These are phyloP conservation scores for Lampropteryx suffumata DNA, from an alignment of 2,888 invertebrate species.

Conservation along the genomic window DNA sequence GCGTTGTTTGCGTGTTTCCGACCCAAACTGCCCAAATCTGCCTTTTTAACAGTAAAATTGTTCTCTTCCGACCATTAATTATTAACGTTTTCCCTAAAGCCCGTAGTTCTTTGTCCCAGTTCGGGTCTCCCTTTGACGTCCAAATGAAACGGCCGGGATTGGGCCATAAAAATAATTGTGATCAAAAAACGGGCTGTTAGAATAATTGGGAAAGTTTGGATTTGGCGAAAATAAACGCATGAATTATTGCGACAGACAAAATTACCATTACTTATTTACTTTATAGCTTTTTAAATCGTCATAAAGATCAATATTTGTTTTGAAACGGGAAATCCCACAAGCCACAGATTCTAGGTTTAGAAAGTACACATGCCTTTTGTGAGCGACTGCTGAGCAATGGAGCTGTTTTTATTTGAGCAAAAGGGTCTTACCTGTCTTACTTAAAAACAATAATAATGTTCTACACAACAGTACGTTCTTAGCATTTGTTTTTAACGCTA, in stretches of 20 bases:
- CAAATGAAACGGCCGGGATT: conserved; percentile 7
- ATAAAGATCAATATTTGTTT: too few species aligned
- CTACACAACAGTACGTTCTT: too few species aligned
- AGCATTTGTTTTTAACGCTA: too few species aligned
- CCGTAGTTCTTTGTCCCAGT: conserved; percentile 19
- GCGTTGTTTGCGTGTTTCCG: conserved; percentile 6
- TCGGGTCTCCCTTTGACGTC: conserved; percentile 18
- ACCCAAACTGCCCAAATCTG: conserved; percentile 10
- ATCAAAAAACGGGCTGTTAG: conserved; percentile 17
- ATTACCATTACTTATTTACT: too few species aligned
- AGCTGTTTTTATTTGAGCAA: too few species aligned
- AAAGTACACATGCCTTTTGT: too few species aligned
- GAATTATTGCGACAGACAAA: not conserved
- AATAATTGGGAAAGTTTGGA: conserved; percentile 19
- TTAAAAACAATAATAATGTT: too few species aligned
- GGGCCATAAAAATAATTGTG: conserved; percentile 23
- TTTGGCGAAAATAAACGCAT: not conserved
- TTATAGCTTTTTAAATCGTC: too few species aligned
- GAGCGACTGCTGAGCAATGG: too few species aligned
- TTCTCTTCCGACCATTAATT: conserved; percentile 27
- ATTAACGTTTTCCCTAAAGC: conserved; percentile 25
- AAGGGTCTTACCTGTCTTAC: too few species aligned
- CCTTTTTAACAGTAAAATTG: conserved; percentile 17
- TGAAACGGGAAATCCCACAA: too few species aligned
- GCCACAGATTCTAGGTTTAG: too few species aligned